Percentiles rank a stretch among this genome's conserved stretches.
phyloP scores from a whole-genome alignment of 2,797 vertebrate species.

The Aldrovandia affinis region DNA sequence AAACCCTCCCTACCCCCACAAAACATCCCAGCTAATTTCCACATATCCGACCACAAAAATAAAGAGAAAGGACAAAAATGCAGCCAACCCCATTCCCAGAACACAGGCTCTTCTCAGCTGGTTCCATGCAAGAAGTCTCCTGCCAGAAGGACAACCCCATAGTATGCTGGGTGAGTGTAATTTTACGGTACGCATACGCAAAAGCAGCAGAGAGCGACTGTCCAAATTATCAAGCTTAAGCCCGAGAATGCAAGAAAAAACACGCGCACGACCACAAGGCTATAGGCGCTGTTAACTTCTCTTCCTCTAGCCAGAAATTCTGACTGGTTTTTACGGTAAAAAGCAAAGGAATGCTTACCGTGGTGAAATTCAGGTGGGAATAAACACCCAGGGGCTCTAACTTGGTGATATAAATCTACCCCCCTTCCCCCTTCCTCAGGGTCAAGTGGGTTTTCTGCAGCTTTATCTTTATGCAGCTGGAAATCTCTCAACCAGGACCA shows the following conservation, averaged over 20 bases:
- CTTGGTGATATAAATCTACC: background rate
- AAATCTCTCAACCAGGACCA: slow-evolving; percentile 17
- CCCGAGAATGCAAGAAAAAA: background rate
- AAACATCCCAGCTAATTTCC: background rate
- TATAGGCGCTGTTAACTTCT: background rate
- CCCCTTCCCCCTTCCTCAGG: background rate
- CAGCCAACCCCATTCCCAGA: background rate
- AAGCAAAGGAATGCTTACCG: background rate
- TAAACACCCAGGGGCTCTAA: background rate
- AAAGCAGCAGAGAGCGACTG: background rate
- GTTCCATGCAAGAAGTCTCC: background rate
- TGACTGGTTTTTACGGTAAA: background rate
- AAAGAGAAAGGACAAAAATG: background rate
- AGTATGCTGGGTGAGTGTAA: background rate
- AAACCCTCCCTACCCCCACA: background rate
- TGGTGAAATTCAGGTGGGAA: slow-evolving; percentile 6
- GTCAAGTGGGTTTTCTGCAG: background rate
- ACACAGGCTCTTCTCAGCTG: background rate
- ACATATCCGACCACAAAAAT: background rate
- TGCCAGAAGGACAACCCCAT: background rate
- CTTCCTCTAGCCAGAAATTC: background rate
- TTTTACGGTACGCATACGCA: background rate
- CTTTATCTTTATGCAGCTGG: slow-evolving; percentile 1
- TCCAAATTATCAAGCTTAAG: slow-evolving; percentile 1
- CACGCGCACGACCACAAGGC: background rate